Base-by-base conservation (phyloP, 2,797 vertebrate genomes). In the Cossypha niveicapilla region DNA sequence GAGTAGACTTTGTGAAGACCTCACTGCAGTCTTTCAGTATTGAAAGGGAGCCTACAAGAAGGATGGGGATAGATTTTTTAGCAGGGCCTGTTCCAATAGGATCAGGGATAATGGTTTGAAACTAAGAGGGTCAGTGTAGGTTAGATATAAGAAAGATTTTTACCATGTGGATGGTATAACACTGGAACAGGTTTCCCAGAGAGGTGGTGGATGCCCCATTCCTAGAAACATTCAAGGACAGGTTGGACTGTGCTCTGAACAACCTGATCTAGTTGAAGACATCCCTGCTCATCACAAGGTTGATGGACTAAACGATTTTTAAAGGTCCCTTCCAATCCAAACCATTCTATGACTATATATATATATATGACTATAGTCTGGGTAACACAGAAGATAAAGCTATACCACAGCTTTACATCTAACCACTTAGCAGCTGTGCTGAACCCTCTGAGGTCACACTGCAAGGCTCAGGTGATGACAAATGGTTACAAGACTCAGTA, bases 181-280 rank as follows among this genome's bases (percentile, higher is more conserved):
- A 82, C 18, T 50, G 24, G 5, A 70, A 51, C 8, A 51, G 28
- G 32, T 13, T 70, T 63, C 21, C 44, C 32, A 44, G 44, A 50
- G n/a, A 32, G 44, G 19, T 34, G 18, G 32, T 45, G 7, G 18
- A 57, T n/a, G 28, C 18, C 21, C 24, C 21, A 18, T 34, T 50
- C 30, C 24, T 51, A 45, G 21, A 51, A 57, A 83, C 22, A 76
- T n/a, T 76, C 32, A 71, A 71, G 24, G 39, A 45, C 44, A 41
- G 9, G 61, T 17, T 73, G 14, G 30, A 53, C 6, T 18, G 30
- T 0, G 0, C 8, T 41, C 53, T 66, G 30, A 66, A 18, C 24
- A 57, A 45, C 7, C 10, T 34, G 28, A n/a, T 63, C 12, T 34
- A 45, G 28, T 19, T 45, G 37, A 57, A 58, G 21, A 70, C 22